Base-by-base conservation (phyloP, 2,797 vertebrate genomes). In the Martes flavigula region DNA sequence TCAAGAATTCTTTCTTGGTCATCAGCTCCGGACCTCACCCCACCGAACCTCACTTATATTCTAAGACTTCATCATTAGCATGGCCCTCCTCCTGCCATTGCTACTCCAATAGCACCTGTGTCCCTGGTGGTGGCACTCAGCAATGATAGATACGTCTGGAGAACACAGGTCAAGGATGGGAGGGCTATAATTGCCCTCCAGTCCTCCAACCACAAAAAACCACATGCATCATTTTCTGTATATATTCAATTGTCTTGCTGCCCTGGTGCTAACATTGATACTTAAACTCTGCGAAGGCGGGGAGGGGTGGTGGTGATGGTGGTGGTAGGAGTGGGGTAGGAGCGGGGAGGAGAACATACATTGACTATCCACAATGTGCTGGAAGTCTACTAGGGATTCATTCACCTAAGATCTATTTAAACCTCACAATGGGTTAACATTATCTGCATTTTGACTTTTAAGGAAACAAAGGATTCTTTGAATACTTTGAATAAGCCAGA, bases 351-450 rank as follows among this genome's bases (percentile, higher is more conserved):
- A 58, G 54, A 85, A 79, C 30, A 20, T n/a, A n/a, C 54, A 64
- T 58, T 82, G 58, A 81, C 46, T 32, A 43, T 25, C 5, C 14
- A 82, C 14, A 73, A 70, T 17, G 20, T 86, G 0, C 27, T 93
- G 32, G 30, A 85, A 82, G 11, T 38, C 32, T 17, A 18, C n/a
- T 35, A 73, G 17, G 11, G 2, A 62, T 79, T 93, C 84, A 68
- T 20, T 35, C 38, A 87, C 20, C 27, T 82, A 46, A 30, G 14
- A 62, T 85, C 23, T 92, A 85, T 32, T 75, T 84, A 77, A 90
- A 81, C 7, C 8, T 64, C 43, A 75, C 1, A 54, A 46, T n/a
- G 56, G 30, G 20, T 73, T 75, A 89, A 46, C 38, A 86, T 23
- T 78, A 46, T 25, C 15, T 10, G 1, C 20, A 14, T 81, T 86